Base-by-base conservation (phyloP, 2,888 invertebrate species). In the Strigamia maritima region DNA sequence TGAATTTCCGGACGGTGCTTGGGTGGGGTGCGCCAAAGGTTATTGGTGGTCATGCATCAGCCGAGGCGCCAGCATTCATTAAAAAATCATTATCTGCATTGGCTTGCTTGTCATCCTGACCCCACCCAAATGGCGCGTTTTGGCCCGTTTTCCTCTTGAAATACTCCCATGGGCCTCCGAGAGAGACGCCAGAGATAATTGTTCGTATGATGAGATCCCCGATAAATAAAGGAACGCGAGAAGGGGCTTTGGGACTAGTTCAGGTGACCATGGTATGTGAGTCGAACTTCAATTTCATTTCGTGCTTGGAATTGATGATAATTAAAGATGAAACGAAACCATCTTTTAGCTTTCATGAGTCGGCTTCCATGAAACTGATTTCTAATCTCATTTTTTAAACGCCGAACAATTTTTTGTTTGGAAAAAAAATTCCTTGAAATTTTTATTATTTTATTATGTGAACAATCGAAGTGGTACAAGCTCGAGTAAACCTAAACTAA, bases 101-200 rank as follows among this genome's bases (percentile, higher is more conserved):
- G 70, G 70, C 28, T 70, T 70, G 70, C 19, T n/a, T 70, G 70
- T 70, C 70, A 70, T 70, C 28, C 28, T 26, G 70, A 70, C 70
- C 70, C 70, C 24, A 26, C 70, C 70, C 70, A 26, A 70, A 70
- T 26, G 70, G 70, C n/a, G 70, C 70, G 28, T 26, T 12, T 26
- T 26, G 70, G 26, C 8, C 24, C 28, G 26, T 4, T 26, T 14
- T 65, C 28, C 70, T 28, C 70, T 70, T 4, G 70, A 70, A 70
- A 70, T 26, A 70, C 70, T 70, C 70, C 28, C 70, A 28, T n/a
- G 70, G 70, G 70, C 14, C 24, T 26, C 12, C 14, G 28, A 26
- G 70, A 70, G 70, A 70, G 70, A 70, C 70, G 70, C 70, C 70
- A 7, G 70, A 70, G 70, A 70, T 70, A 70, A 70, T 70, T 70